Evolutionary conservation across 2,797 vertebrate genomes (phyloP).

Genomic region (Crenuchus spilurus): DNA sequence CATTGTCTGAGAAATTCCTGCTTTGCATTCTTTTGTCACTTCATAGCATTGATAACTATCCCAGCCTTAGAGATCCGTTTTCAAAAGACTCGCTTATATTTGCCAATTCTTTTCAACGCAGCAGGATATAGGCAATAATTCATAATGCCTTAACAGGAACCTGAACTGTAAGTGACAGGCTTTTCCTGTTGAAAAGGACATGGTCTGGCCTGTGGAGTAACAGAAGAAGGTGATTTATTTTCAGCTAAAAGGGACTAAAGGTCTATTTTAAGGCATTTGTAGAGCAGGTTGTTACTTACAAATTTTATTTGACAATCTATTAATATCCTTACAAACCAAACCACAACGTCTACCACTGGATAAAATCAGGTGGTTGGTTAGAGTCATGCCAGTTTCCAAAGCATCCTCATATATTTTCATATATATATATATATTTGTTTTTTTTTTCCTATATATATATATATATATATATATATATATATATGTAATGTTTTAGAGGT

Average conservation of each 20-base stretch:
- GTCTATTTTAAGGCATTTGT: conserved; percentile 15
- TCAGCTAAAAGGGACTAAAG: conserved; percentile 1
- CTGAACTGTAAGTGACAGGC: conserved; percentile 14
- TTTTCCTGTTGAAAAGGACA: conserved; percentile 15
- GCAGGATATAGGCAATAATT: conserved; percentile 26
- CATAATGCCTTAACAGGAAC: conserved; percentile 9
- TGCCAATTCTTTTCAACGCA: conserved; percentile 13
- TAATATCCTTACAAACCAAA: too few relatives aligned
- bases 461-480: too few relatives aligned
- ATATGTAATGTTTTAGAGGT: too few relatives aligned
- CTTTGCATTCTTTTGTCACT: background rate
- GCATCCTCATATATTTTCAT: too few relatives aligned
- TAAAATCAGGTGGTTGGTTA: too few relatives aligned
- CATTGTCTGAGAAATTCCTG: background rate
- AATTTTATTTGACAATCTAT: too few relatives aligned
- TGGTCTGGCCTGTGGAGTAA: conserved; percentile 1
- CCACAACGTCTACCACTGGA: too few relatives aligned
- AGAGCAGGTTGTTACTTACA: background rate
- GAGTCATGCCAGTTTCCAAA: too few relatives aligned
- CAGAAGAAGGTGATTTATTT: conserved; percentile 32
- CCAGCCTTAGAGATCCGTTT: background rate
- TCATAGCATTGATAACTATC: conserved; percentile 15
- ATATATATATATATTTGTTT: too few relatives aligned
- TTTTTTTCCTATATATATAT: too few relatives aligned
- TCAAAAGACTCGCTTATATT: conserved; percentile 15